Conservation (phyloP, 2,113 vertebrate genomes). For the Grantiella picta region DNA sequence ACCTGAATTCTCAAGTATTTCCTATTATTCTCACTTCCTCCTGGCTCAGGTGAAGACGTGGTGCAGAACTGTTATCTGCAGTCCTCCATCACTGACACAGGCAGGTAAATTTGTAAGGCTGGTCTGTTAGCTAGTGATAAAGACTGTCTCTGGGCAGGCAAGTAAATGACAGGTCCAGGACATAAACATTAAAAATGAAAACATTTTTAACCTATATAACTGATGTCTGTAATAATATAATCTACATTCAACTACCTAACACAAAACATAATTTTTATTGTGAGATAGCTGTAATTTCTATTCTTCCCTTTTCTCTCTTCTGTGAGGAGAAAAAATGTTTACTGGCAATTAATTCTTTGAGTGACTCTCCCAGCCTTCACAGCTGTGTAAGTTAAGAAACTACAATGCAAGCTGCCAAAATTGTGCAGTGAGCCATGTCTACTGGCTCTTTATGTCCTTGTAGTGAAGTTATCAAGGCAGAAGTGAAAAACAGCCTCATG, state of each 20-base stretch:
- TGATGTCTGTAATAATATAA: not conserved
- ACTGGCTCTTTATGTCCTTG: not conserved
- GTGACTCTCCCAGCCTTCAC: not conserved
- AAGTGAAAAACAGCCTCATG: not conserved
- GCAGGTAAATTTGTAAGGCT: conserved; percentile 35
- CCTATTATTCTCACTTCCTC: conserved; percentile 37
- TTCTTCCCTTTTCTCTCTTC: not conserved
- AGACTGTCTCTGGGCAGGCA: conserved; percentile 24
- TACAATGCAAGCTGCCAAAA: not conserved
- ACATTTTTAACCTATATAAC: not conserved
- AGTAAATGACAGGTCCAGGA: not conserved
- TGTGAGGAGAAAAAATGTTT: not conserved
- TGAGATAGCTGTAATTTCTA: not conserved
- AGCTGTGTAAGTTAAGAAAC: not conserved
- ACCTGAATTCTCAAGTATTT: not conserved
- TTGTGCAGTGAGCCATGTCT: not conserved
- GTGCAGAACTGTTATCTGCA: conserved; percentile 45
- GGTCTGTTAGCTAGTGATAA: conserved; percentile 57
- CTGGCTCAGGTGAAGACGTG: not conserved
- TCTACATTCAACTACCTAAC: not conserved
- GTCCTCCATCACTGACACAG: not conserved
- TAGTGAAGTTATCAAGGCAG: not conserved
- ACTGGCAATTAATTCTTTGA: not conserved
- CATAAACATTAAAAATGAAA: not conserved
- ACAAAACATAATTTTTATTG: not conserved